These are phyloP conservation scores for Crocidura indochinensis DNA, from an alignment of 2,797 vertebrate species.

Conservation along the genomic window DNA sequence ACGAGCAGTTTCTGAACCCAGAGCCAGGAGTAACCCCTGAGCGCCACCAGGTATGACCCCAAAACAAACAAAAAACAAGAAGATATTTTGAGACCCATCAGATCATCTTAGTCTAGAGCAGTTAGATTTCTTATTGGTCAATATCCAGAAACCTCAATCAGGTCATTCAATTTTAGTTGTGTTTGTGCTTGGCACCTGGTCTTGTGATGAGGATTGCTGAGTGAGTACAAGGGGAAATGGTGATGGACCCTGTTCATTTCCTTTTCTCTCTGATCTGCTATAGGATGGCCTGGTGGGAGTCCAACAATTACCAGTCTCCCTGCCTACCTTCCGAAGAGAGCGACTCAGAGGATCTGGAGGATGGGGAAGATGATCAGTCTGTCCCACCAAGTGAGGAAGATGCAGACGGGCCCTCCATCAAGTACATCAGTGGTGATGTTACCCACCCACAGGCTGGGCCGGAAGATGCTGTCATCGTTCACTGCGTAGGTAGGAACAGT, in stretches of 20 bases:
- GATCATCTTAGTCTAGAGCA: background rate
- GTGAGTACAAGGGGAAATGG: background rate
- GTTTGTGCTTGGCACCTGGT: constrained; percentile 8
- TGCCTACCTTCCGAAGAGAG: constrained; percentile 93
- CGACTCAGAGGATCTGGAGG: constrained; percentile 89
- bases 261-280: constrained; percentile 64
- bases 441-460: constrained; percentile 93
- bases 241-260: constrained; percentile 29
- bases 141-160: background rate
- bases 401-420: constrained; percentile 89
- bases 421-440: constrained; percentile 96
- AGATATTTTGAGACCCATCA: too few relatives aligned
- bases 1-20: too few relatives aligned
- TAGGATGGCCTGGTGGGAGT: constrained; percentile 96
- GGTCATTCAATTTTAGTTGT: constrained; percentile 16
- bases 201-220: constrained; percentile 5
- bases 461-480: constrained; percentile 94
- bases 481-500: constrained; percentile 93
- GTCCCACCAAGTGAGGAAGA: constrained; percentile 87
- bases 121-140: constrained; percentile 44
- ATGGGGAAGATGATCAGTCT: constrained; percentile 74
- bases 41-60: too few relatives aligned
- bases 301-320: constrained; percentile 92
- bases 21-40: too few relatives aligned
- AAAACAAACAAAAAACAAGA: too few relatives aligned